Conservation (phyloP, 2,888 invertebrate species). For the Agriopis aurantiaria region DNA sequence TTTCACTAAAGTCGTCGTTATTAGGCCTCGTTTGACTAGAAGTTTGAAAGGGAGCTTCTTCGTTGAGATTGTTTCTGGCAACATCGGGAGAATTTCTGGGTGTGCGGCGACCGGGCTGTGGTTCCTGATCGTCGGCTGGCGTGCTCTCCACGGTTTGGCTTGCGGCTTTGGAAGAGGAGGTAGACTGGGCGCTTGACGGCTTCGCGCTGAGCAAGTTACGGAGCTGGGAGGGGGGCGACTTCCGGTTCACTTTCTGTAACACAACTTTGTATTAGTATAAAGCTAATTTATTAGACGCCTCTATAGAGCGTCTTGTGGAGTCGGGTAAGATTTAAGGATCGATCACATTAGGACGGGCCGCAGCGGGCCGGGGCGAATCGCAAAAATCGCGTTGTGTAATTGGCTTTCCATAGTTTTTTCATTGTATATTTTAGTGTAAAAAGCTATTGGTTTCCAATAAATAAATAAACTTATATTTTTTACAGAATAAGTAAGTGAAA, state of each 20-base stretch:
- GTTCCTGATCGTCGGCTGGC: conserved; percentile 79
- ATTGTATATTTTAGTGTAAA: too few species aligned
- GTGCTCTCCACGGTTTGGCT: conserved; percentile 84
- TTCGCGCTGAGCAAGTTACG: conserved; percentile 86
- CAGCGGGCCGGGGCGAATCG: too few species aligned
- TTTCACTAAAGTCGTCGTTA: conserved; percentile 85
- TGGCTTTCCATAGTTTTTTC: too few species aligned
- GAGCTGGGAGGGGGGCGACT: conserved; percentile 85
- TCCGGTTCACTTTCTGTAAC: conserved; percentile 83
- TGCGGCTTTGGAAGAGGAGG: conserved; percentile 86
- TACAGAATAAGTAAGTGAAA: too few species aligned
- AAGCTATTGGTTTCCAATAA: too few species aligned
- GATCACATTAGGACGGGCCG: too few species aligned
- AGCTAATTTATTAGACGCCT: neutral
- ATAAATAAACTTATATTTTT: too few species aligned
- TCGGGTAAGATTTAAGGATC: too few species aligned
- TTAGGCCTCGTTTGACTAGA: conserved; percentile 87
- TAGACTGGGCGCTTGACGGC: conserved; percentile 76
- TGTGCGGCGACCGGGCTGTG: conserved; percentile 78
- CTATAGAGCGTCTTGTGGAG: too few species aligned
- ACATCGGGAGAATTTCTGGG: conserved; percentile 84
- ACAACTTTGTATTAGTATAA: conserved; percentile 3
- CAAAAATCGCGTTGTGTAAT: too few species aligned
- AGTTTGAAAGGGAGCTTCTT: conserved; percentile 85
- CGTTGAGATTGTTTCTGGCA: conserved; percentile 86